These are phyloP conservation scores for Drosophila maculinotata DNA, from an alignment of 2,888 invertebrate species.

Conservation along the genomic window DNA sequence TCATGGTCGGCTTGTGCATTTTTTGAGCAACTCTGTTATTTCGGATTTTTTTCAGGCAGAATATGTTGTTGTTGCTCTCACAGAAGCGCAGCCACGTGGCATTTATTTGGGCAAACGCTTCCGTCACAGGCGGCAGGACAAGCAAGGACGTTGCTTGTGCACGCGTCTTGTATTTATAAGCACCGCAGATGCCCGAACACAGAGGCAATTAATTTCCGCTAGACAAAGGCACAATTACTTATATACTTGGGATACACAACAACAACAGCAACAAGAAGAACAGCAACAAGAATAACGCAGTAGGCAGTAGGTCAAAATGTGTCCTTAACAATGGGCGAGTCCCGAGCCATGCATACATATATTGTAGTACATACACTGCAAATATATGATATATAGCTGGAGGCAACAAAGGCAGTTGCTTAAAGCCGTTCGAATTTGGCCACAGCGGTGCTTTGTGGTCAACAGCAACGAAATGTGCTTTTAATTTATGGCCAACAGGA, in stretches of 20 bases:
- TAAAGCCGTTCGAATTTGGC: conserved; percentile 16
- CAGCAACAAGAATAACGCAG: conserved; percentile 2
- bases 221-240: conserved; percentile 58
- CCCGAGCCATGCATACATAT: not conserved
- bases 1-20: not conserved
- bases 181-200: conserved; percentile 63
- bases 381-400: conserved; percentile 44
- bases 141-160: conserved; percentile 29
- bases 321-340: conserved; percentile 42
- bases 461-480: conserved; percentile 27
- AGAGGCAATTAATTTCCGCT: conserved; percentile 74
- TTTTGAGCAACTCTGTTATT: not conserved
- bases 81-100: conserved; percentile 26
- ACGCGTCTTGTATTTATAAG: conserved; percentile 35
- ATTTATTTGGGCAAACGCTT: conserved; percentile 51
- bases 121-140: conserved; percentile 70
- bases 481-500: conserved; percentile 43
- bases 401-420: conserved; percentile 38
- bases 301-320: conserved; percentile 47
- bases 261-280: not conserved
- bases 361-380: conserved; percentile 1
- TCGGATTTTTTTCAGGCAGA: not conserved
- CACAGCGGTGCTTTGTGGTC: conserved; percentile 11
- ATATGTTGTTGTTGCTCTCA: conserved; percentile 4
- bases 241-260: conserved; percentile 42